Percentiles rank a stretch among this genome's conserved stretches.
Conservation (phyloP, 2,113 vertebrate genomes). For the Chaetodon trifascialis region DNA sequence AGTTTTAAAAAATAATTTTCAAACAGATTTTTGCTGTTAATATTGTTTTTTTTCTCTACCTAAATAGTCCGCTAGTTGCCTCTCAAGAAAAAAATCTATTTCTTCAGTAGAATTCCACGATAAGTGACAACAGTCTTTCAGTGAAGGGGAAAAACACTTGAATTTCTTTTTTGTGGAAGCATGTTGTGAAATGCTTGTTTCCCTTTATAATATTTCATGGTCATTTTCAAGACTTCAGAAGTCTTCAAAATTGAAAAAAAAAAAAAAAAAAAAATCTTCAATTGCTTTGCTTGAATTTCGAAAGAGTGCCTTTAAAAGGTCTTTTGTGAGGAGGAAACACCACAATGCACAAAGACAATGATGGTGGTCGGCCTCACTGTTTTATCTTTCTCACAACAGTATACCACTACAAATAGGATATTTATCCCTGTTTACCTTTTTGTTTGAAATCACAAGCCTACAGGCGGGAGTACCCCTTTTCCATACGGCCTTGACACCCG, state of each 20-base stretch:
- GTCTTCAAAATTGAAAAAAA: neutral
- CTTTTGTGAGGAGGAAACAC: neutral
- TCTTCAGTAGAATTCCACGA: neutral
- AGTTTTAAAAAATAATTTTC: neutral
- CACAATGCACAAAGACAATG: neutral
- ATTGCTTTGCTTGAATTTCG: no score
- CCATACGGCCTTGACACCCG: neutral
- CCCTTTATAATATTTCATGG: neutral
- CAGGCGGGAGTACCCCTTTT: conserved; percentile 21
- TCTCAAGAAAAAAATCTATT: neutral
- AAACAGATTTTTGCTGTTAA: neutral
- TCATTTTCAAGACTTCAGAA: neutral
- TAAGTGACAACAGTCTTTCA: neutral
- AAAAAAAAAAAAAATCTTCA: no score
- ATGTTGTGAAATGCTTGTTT: neutral
- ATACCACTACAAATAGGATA: conserved; percentile 2
- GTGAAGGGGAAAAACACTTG: neutral
- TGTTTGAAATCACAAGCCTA: conserved; percentile 41
- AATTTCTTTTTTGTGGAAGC: neutral
- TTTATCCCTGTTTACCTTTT: conserved; percentile 30
- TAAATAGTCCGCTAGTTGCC: neutral
- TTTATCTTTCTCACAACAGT: neutral
- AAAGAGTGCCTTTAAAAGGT: no score
- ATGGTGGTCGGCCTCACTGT: neutral
- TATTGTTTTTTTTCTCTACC: neutral